Percentiles rank a stretch among this genome's conserved stretches.
phyloP scores from a whole-genome alignment of 2,888 invertebrate species.

The Aleiodes testaceus region DNA sequence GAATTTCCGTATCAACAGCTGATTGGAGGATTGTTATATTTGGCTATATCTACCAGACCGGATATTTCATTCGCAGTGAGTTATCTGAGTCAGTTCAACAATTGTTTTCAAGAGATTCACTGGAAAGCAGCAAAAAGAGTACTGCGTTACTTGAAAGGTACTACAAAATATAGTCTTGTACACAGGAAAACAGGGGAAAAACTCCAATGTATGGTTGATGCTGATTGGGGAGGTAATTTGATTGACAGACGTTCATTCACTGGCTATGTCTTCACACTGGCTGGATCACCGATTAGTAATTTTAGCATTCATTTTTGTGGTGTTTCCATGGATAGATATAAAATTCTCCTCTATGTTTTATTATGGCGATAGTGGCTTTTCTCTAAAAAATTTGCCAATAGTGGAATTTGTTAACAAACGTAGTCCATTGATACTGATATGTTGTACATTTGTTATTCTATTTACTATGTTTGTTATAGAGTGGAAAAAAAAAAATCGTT shows the following conservation, averaged over 20 bases:
- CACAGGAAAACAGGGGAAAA: not conserved
- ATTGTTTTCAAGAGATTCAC: not conserved
- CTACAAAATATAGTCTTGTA: not conserved
- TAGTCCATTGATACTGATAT: too few species aligned
- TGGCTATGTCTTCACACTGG: not conserved
- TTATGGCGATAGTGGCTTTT: too few species aligned
- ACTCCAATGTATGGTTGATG: not conserved
- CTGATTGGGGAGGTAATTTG: not conserved
- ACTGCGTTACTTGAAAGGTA: slow-evolving; percentile 1
- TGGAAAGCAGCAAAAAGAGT: slow-evolving; percentile 10
- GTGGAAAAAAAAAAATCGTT: too few species aligned
- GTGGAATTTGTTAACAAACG: too few species aligned
- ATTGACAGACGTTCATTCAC: slow-evolving; percentile 2
- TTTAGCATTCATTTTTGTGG: too few species aligned
- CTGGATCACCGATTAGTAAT: too few species aligned
- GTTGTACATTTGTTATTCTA: too few species aligned
- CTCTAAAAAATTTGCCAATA: too few species aligned
- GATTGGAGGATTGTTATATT: slow-evolving; percentile 14
- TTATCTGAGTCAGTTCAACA: slow-evolving; percentile 70
- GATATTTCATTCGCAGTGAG: slow-evolving; percentile 73
- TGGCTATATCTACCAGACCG: slow-evolving; percentile 11
- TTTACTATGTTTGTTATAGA: too few species aligned
- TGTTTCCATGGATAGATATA: too few species aligned
- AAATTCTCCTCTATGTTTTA: too few species aligned
- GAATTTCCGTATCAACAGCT: slow-evolving; percentile 17